Evolutionary conservation across 1,140 invertebrate genomes (phyloP), one percentile per base, ranked within the genome.

Genomic region (Psix sp.): DNA sequence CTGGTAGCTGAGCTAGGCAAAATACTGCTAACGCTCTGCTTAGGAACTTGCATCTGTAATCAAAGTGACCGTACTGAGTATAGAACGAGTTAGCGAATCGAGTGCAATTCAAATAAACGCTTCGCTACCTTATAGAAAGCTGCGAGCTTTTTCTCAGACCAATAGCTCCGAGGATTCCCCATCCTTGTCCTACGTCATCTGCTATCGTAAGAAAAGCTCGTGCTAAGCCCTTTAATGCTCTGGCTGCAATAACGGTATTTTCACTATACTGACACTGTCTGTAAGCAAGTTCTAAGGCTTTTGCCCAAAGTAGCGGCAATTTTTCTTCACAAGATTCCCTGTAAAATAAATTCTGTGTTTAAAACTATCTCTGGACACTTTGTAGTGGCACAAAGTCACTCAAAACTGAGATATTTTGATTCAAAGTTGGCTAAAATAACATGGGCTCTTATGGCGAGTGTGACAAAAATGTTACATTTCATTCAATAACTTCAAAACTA

Each of bases 111-210:
- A n/a, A n/a, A n/a, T n/a, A n/a, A n/a, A n/a, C n/a, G n/a, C n/a
- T n/a, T n/a, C n/a, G n/a, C n/a, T 82, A 91, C 91, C 87, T 89
- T 7, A 84, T 74, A 14, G 90, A 90, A 10, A 92, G 80, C 15
- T 87, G 83, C 24, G 89, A 90, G 15, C 88, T 86, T 81, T 90
- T 91, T 15, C 90, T 89, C 1, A 93, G 77, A 18, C 92, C 91
- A 46, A 93, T 90, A 11, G 90, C 90, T 15, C 90, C 91, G 1
- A 93, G 80, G 16, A 93, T 86, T 10, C 90, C 90, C 84, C 89
- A 89, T 5, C 88, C 85, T 66, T 89, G 86, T 39, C 86, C 83
- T 5, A 84, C 83, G 31, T 92, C 90, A 59, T 92, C 91, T 1
- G 89, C 91, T 42, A 90, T 80, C 3, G 80, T 76, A 1, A 88